phyloP scores from a whole-genome alignment of 2,888 invertebrate species.

The Pogonocherus hispidulus region DNA sequence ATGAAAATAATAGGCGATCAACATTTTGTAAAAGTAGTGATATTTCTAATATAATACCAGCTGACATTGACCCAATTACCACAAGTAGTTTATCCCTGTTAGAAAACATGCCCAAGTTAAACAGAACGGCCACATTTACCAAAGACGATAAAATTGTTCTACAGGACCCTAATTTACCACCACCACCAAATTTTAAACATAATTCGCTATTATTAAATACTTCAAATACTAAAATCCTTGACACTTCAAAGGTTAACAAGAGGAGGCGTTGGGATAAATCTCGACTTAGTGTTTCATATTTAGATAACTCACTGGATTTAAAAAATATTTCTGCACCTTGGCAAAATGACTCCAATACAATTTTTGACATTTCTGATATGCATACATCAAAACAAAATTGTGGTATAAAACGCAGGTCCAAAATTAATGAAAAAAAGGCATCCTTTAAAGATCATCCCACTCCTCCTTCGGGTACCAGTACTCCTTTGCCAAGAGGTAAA shows the following conservation, averaged over 20 bases:
- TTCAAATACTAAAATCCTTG: not conserved
- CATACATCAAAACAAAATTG: not conserved
- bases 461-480: conserved; percentile 28
- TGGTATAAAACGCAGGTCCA: not conserved
- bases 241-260: conserved; percentile 25
- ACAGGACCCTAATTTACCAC: not conserved
- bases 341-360: conserved; percentile 1
- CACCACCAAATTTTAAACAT: not conserved
- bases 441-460: not conserved
- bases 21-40: not conserved
- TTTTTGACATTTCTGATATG: not conserved
- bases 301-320: conserved; percentile 27
- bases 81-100: not conserved
- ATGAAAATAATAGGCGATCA: not conserved
- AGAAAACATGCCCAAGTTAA: conserved; percentile 1
- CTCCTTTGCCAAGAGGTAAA: conserved; percentile 21
- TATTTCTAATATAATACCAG: not conserved
- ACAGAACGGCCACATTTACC: not conserved
- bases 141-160: not conserved
- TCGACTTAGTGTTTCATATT: conserved; percentile 25
- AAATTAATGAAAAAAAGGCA: conserved; percentile 8
- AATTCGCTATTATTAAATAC: not conserved
- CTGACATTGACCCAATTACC: no score
- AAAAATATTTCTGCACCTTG: conserved; percentile 32
- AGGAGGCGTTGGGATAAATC: conserved; percentile 40